Evolutionary conservation across 2,888 invertebrate species (phyloP).

Genomic region (Drosophila prolongata): DNA sequence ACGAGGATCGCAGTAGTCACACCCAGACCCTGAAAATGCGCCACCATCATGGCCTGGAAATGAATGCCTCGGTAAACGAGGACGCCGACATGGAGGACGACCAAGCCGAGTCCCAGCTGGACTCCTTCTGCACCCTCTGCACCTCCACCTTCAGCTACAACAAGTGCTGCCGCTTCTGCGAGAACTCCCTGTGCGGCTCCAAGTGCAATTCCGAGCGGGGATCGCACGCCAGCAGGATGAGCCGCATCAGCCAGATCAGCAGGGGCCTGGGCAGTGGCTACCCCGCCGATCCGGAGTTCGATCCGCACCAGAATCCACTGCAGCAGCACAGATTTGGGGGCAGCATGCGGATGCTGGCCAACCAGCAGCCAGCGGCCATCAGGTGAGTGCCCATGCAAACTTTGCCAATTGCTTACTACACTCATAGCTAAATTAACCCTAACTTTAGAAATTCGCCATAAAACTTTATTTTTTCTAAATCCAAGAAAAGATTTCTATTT

Average conservation of each 20-base stretch:
- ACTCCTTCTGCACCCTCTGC: conserved; percentile 84
- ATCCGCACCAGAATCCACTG: conserved; percentile 30
- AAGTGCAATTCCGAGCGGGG: conserved; percentile 82
- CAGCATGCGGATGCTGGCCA: conserved; percentile 32
- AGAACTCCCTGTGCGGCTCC: conserved; percentile 83
- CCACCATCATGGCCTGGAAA: conserved; percentile 13
- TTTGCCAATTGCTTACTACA: no score
- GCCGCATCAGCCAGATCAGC: conserved; percentile 45
- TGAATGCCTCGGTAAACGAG: conserved; percentile 6
- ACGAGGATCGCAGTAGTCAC: conserved; percentile 73
- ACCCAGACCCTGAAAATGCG: conserved; percentile 59
- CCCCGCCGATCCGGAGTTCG: conserved; percentile 20
- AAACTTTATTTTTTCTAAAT: no score
- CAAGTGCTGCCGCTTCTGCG: conserved; percentile 82
- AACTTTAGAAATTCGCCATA: no score
- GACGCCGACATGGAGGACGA: conserved; percentile 33
- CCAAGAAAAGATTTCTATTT: no score
- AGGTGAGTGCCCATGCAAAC: conserved; percentile 34
- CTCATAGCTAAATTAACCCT: no score
- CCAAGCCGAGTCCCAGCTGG: conserved; percentile 73
- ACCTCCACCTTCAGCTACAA: conserved; percentile 84
- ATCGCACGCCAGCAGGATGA: conserved; percentile 62
- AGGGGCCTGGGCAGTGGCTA: conserved; percentile 9
- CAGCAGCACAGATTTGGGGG: conserved; percentile 45
- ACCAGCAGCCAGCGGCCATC: conserved; percentile 50